A percentile compares a stretch with the other conserved stretches of the same genome.
phyloP scores from a whole-genome alignment of 1,140 invertebrate species.

The Drosophila funebris region DNA sequence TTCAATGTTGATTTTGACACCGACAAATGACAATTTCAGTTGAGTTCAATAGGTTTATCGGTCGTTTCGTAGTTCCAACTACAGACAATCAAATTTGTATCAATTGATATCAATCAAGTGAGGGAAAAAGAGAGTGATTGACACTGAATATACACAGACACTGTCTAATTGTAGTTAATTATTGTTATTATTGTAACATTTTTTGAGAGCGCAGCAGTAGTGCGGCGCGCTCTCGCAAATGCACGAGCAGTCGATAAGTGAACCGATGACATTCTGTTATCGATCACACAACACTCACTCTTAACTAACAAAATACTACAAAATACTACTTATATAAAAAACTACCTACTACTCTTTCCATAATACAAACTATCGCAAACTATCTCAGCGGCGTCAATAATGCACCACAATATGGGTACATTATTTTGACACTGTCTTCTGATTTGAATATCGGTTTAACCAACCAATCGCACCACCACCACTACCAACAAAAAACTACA shows the following conservation, averaged over 20 bases:
- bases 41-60: slow-evolving; percentile 23
- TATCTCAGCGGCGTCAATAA: slow-evolving; percentile 78
- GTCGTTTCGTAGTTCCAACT: slow-evolving; percentile 37
- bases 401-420: slow-evolving; percentile 79
- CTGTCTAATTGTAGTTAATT: slow-evolving; percentile 18
- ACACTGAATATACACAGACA: slow-evolving; percentile 22
- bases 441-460: slow-evolving; percentile 83
- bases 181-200: not conserved
- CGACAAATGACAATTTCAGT: slow-evolving; percentile 30
- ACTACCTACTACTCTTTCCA: slow-evolving; percentile 72
- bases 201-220: slow-evolving; percentile 37
- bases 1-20: slow-evolving; percentile 40
- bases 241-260: slow-evolving; percentile 25
- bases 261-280: not conserved
- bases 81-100: slow-evolving; percentile 24
- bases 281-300: slow-evolving; percentile 50
- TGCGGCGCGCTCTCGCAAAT: slow-evolving; percentile 34
- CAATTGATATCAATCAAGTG: not conserved
- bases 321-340: slow-evolving; percentile 49
- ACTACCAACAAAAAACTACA: slow-evolving; percentile 43
- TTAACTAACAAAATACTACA: slow-evolving; percentile 44
- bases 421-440: slow-evolving; percentile 84
- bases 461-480: slow-evolving; percentile 68
- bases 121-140: slow-evolving; percentile 7
- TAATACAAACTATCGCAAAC: slow-evolving; percentile 81